Evolutionary conservation across 2,888 invertebrate species (phyloP).

Genomic region (Hyalella azteca): DNA sequence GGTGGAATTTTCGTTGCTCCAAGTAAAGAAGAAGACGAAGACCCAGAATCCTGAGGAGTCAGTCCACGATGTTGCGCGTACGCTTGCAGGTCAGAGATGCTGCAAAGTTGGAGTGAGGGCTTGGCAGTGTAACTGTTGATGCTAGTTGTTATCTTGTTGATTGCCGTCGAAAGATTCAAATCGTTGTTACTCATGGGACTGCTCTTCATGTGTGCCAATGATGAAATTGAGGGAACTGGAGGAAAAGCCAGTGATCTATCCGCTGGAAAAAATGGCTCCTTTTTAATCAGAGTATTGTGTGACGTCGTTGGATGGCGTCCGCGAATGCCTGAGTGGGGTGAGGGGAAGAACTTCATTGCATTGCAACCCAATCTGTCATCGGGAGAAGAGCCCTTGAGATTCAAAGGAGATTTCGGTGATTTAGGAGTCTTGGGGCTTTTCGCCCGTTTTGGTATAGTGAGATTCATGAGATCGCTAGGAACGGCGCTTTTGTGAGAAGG

Average conservation of each 20-base stretch:
- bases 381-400: background rate
- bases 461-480: slow-evolving; percentile 6
- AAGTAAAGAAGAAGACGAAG: background rate
- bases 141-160: background rate
- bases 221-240: background rate
- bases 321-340: background rate
- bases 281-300: background rate
- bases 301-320: background rate
- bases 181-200: background rate
- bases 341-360: background rate
- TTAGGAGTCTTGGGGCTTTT: slow-evolving; percentile 21
- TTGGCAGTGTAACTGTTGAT: background rate
- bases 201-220: slow-evolving; percentile 24
- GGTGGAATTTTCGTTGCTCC: background rate
- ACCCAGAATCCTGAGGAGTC: background rate
- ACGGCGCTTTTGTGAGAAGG: background rate
- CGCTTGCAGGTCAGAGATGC: background rate
- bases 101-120: background rate
- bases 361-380: background rate
- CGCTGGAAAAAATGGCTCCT: background rate
- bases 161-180: background rate
- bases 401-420: slow-evolving; percentile 30
- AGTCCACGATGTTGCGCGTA: background rate
- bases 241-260: slow-evolving; percentile 8
- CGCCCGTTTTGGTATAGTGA: slow-evolving; percentile 1